Evolutionary conservation across 2,797 vertebrate genomes (phyloP).

Genomic region (Pagetopsis macropterus): DNA sequence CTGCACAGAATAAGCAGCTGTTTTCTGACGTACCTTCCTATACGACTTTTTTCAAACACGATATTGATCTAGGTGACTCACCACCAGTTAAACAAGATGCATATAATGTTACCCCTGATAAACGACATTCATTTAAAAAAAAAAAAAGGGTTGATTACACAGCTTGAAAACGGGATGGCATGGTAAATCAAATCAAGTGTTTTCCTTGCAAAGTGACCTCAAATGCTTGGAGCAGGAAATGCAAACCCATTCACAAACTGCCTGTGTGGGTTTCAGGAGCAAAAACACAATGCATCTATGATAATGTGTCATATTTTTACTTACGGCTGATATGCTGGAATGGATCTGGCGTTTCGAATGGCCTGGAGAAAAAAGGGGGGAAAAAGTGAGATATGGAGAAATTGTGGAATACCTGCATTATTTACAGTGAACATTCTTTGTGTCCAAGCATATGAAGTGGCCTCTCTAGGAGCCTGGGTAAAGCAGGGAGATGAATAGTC

Average conservation of each 20-base stretch:
- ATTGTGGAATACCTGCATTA: conserved; percentile 46
- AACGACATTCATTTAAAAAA: too few relatives aligned
- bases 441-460: conserved; percentile 32
- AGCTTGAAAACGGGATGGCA: too few relatives aligned
- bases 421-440: conserved; percentile 39
- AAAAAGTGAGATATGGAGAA: conserved; percentile 12
- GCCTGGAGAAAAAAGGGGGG: conserved; percentile 14
- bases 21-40: too few relatives aligned
- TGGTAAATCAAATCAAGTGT: conserved; percentile 3
- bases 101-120: too few relatives aligned
- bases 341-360: conserved; percentile 33
- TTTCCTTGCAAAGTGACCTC: not conserved
- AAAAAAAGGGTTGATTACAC: too few relatives aligned
- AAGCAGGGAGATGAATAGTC: conserved; percentile 41
- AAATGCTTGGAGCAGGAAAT: not conserved
- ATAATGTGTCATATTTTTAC: conserved; percentile 40
- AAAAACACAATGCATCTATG: conserved; percentile 18
- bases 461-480: conserved; percentile 32
- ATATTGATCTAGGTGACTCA: too few relatives aligned
- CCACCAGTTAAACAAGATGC: too few relatives aligned
- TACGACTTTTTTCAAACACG: too few relatives aligned
- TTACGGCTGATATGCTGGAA: conserved; percentile 39
- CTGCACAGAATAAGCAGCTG: too few relatives aligned
- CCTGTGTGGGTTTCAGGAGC: not conserved
- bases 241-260: not conserved